Conservation (phyloP, 1,140 invertebrate genomes). For the Drosophila lini region DNA sequence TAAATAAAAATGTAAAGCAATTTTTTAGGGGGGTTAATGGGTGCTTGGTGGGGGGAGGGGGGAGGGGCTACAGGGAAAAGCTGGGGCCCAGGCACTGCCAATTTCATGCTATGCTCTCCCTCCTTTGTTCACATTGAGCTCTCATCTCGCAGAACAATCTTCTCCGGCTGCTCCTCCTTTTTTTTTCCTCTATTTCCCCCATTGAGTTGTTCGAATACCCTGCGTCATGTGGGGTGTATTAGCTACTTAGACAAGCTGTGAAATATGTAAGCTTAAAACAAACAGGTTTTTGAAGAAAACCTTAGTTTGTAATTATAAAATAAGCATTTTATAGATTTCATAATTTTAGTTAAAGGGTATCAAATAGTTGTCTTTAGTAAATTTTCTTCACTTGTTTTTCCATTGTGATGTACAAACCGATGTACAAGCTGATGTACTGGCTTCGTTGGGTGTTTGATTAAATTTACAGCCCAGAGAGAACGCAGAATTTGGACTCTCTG, state of each 20-base stretch:
- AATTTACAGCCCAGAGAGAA: conserved; percentile 16
- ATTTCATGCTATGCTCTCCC: conserved; percentile 66
- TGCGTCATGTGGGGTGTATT: not conserved
- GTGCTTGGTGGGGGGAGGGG: not conserved
- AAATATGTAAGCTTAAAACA: not conserved
- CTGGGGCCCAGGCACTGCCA: conserved; percentile 42
- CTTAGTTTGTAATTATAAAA: not conserved
- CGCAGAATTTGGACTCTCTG: not conserved
- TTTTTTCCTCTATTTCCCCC: conserved; percentile 10
- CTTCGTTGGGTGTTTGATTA: conserved; percentile 31
- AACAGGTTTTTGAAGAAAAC: not conserved
- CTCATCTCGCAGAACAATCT: conserved; percentile 26
- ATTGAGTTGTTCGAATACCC: conserved; percentile 17
- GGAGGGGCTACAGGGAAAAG: not conserved
- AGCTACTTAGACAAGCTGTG: too few relatives aligned
- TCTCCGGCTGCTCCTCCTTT: not conserved
- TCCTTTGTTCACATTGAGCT: conserved; percentile 28
- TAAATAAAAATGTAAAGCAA: conserved; percentile 74
- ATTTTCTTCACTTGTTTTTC: not conserved
- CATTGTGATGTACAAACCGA: conserved; percentile 11
- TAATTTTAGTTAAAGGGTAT: not conserved
- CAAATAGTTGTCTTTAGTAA: not conserved
- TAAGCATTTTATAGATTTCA: not conserved
- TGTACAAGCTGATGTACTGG: conserved; percentile 25
- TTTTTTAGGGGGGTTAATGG: conserved; percentile 27